A percentile compares a stretch with the other conserved stretches of the same genome.
phyloP scores from a whole-genome alignment of 2,888 invertebrate species.

The Heliconius ethilla region DNA sequence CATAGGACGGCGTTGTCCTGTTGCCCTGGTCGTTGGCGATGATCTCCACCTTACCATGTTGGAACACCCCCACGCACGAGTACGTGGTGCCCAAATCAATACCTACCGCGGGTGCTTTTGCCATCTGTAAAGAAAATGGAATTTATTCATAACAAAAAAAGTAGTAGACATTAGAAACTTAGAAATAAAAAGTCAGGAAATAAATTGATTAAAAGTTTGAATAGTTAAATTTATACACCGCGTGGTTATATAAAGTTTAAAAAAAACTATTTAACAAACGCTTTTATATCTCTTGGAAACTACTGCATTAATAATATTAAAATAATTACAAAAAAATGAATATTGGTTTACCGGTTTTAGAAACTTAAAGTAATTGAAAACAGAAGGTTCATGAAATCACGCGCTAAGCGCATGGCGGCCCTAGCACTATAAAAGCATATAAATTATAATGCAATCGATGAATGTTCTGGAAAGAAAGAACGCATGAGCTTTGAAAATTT shows the following conservation, averaged over 20 bases:
- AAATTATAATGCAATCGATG: conserved; percentile 55
- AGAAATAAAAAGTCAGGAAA: too few relatives aligned
- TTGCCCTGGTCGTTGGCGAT: conserved; percentile 96
- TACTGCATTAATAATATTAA: too few relatives aligned
- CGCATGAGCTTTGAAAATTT: background rate
- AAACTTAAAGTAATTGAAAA: background rate
- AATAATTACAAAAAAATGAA: too few relatives aligned
- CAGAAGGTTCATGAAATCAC: conserved; percentile 26
- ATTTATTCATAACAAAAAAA: too few relatives aligned
- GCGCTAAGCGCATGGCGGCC: conserved; percentile 53
- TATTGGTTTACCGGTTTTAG: too few relatives aligned
- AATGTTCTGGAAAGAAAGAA: conserved; percentile 58
- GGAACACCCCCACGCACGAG: conserved; percentile 96
- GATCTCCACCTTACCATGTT: conserved; percentile 94
- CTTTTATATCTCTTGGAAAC: too few relatives aligned
- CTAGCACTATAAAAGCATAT: conserved; percentile 50
- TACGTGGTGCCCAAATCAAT: conserved; percentile 98
- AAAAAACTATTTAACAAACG: background rate
- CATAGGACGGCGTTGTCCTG: conserved; percentile 92
- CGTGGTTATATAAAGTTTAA: background rate
- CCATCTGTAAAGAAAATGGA: conserved; percentile 74
- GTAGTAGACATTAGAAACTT: too few relatives aligned
- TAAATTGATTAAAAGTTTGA: background rate
- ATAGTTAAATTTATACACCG: background rate
- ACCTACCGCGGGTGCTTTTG: conserved; percentile 93